Percentiles rank a stretch among this genome's conserved stretches.
phyloP scores from a whole-genome alignment of 2,113 vertebrate genomes.

The Mormyrus lacerda region DNA sequence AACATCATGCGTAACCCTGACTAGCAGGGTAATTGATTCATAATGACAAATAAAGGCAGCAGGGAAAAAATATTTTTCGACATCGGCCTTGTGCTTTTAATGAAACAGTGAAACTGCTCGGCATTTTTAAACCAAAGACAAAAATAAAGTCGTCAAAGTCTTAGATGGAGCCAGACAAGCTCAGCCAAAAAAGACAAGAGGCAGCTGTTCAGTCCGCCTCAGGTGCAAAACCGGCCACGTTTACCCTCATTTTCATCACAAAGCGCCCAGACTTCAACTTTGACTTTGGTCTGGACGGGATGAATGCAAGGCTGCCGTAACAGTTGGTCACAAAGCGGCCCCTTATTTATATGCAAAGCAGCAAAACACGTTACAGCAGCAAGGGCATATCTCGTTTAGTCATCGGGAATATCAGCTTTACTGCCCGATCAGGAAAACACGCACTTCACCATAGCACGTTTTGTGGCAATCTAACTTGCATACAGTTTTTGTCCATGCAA shows the following conservation, averaged over 20 bases:
- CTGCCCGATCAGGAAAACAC: neutral
- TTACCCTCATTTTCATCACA: conserved; percentile 20
- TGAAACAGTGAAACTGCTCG: neutral
- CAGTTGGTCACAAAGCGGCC: conserved; percentile 3
- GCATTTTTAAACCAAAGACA: neutral
- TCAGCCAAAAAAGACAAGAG: neutral
- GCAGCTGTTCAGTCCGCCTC: neutral
- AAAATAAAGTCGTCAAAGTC: neutral
- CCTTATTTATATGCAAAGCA: conserved; percentile 3
- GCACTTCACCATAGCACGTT: neutral
- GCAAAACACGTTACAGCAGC: neutral
- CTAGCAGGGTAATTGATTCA: neutral
- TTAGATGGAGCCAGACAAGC: neutral
- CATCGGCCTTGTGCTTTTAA: neutral
- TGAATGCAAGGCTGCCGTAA: neutral
- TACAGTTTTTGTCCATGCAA: neutral
- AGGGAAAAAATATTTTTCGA: neutral
- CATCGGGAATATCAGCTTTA: neutral
- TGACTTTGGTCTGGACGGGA: conserved; percentile 7
- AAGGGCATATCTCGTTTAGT: neutral
- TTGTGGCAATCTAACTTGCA: neutral
- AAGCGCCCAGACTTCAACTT: conserved; percentile 4
- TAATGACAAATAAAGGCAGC: neutral
- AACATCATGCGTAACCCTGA: neutral
- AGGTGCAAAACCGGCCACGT: neutral